Evolutionary conservation across 2,888 invertebrate genomes (phyloP), one percentile per base, ranked within the genome.

Genomic region (Drosophila testacea): DNA sequence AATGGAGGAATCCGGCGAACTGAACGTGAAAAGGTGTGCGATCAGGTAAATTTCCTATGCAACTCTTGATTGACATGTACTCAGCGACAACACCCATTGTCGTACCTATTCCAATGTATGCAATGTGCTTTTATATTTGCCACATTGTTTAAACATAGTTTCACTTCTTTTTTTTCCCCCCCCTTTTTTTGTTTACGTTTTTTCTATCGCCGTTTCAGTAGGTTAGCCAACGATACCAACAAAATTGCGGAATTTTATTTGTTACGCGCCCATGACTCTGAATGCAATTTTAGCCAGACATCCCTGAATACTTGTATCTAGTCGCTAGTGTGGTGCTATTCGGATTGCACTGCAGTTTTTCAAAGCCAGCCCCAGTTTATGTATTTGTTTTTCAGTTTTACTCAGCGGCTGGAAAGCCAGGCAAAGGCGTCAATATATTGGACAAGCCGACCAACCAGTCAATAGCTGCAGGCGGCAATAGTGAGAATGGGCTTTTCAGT

Each of bases 251-350:
- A 77, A 73, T 85, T 85, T 87, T 81, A 87, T 87, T 85, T 81
- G 87, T 75, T 84, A 79, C 84, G 82, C 87, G 79, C 80, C 69
- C 68, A 69, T 75, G 76, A 78, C 73, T 82, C 66, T 81, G 81
- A 74, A 77, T 85, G 83, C 82, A 84, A 87, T 82, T 81, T 81
- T 48, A 60, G 22, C 64, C 50, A 51, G 64, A 57, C 59, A 27
- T 47, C n/a, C 32, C 44, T 28, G 28, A 46, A 52, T 38, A 34
- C 47, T 70, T 69, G 47, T 27, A 16, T 56, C 56, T 30, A 42
- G 22, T 4, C 28, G 56, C 46, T 48, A 38, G 36, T 62, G 34
- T 65, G 41, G 39, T 54, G 47, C 27, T 34, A 51, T 67, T 48
- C 38, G 78, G 60, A 79, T 83, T 76, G 77, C 68, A 73, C 71